Evolutionary conservation across 2,113 vertebrate species (phyloP), one percentile per base, ranked within the genome.

Genomic region (Piaya cayana): DNA sequence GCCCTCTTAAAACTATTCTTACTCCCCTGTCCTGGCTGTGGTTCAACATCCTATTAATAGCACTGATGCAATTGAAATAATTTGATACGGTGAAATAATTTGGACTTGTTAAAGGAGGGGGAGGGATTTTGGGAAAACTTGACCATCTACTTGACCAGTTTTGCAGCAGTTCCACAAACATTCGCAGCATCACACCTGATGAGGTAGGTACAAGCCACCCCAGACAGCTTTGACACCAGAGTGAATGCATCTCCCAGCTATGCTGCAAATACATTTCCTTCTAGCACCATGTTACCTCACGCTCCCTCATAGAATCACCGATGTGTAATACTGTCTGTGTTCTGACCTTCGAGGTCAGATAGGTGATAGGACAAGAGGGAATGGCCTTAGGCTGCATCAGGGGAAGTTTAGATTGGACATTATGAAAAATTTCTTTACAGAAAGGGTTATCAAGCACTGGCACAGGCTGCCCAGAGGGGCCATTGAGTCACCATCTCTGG

Each of bases 261-360:
- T 36, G 32, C 32, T 71, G n/a, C 25, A 39, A 77, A 56, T 50
- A 11, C 16, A 7, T 58, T 72, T 56, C n/a, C 22, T 69, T 64
- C 65, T 26, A 64, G 22, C n/a, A 29, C 32, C 8, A 2, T 20
- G 25, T 21, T 36, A 58, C 65, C 16, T 69, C 52, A 9, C 15
- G 20, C 34, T 65, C 34, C 30, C 22, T 27, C 4, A 15, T 49
- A 21, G 22, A 53, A 37, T 37, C 43, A 49, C 16, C 2, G 1
- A 15, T 19, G 19, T 1, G 1, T 11, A 11, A 37, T 1, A 3
- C 27, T 1, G 0, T 37, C 34, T 53, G 12, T 47, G 45, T 19
- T 47, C 45, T 42, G 21, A 30, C 9, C 53, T 72, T 39, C 39
- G 9, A 39, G 39, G 12, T 39, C 39, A 39, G 39, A 39, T 39